Conservation (phyloP, 2,797 vertebrate genomes). For the Trachops cirrhosus region DNA sequence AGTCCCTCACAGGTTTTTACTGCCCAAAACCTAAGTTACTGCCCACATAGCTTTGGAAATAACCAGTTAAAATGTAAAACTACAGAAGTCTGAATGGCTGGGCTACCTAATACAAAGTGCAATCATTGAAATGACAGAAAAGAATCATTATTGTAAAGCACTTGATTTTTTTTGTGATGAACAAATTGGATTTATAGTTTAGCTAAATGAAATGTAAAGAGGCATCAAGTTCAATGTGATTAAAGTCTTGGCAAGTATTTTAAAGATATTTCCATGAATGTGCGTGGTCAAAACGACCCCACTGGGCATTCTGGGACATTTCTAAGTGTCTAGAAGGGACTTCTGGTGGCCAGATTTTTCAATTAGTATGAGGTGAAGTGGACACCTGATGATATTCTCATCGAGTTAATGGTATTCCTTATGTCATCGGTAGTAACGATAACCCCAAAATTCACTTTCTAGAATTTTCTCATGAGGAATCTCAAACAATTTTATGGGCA, state of each 20-base stretch:
- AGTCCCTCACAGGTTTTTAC: not conserved
- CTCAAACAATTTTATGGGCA: not conserved
- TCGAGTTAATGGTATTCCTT: not conserved
- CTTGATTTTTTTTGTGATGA: not conserved
- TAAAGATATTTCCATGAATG: slow-evolving; percentile 1
- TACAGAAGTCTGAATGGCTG: not conserved
- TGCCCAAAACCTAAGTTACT: not conserved
- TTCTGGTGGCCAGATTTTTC: not conserved
- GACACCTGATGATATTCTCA: not conserved
- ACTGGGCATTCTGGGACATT: not conserved
- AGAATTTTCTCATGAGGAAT: not conserved
- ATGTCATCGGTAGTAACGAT: not conserved
- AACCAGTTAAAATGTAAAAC: not conserved
- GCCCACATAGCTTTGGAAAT: not conserved
- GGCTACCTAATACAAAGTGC: not conserved
- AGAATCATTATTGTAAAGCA: not conserved
- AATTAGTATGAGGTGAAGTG: not conserved
- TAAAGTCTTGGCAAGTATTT: not conserved
- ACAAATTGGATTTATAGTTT: slow-evolving; percentile 13
- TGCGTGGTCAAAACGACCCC: not conserved
- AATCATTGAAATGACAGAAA: not conserved
- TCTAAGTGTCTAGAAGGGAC: not conserved
- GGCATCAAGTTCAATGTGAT: not conserved
- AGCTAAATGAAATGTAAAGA: not conserved
- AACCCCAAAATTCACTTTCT: not conserved